Percentiles rank a stretch among this genome's conserved stretches.
Conservation (phyloP, 2,113 vertebrate genomes). For the Embiotoca jacksoni region DNA sequence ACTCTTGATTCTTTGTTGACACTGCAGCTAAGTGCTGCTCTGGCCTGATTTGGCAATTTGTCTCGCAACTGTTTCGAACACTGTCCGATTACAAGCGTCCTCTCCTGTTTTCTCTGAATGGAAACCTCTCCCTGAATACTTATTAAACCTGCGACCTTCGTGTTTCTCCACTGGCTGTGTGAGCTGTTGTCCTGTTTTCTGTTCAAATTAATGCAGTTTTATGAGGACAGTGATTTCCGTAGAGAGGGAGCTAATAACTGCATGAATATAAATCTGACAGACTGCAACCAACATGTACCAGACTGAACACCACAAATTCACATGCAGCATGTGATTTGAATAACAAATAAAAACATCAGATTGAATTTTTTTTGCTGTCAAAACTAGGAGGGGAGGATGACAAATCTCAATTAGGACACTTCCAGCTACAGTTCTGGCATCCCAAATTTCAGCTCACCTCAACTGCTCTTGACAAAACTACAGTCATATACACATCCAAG, state of each 20-base stretch:
- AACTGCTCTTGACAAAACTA: neutral
- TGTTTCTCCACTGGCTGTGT: conserved; percentile 24
- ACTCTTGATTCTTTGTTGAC: conserved; percentile 38
- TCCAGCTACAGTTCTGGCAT: conserved; percentile 25
- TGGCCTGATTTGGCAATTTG: conserved; percentile 38
- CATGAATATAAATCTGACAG: conserved; percentile 34
- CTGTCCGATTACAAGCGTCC: neutral
- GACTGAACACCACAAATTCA: neutral
- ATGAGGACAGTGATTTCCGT: conserved; percentile 24
- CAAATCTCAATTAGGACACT: conserved; percentile 30
- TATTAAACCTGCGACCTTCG: conserved; percentile 54
- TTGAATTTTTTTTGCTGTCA: conserved; percentile 9
- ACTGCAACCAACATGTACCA: conserved; percentile 18
- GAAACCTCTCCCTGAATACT: conserved; percentile 55
- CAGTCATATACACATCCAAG: neutral
- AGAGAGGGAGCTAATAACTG: conserved; percentile 1
- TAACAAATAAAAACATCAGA: conserved; percentile 39
- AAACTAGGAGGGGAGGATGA: neutral
- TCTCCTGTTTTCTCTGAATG: conserved; percentile 42
- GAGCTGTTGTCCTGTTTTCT: neutral
- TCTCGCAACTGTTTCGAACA: conserved; percentile 32
- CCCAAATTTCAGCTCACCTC: conserved; percentile 11
- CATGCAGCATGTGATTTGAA: conserved; percentile 32
- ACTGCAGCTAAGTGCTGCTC: conserved; percentile 19
- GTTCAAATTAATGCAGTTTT: conserved; percentile 36